Conservation (phyloP, 2,113 vertebrate species). For the Piaya cayana region DNA sequence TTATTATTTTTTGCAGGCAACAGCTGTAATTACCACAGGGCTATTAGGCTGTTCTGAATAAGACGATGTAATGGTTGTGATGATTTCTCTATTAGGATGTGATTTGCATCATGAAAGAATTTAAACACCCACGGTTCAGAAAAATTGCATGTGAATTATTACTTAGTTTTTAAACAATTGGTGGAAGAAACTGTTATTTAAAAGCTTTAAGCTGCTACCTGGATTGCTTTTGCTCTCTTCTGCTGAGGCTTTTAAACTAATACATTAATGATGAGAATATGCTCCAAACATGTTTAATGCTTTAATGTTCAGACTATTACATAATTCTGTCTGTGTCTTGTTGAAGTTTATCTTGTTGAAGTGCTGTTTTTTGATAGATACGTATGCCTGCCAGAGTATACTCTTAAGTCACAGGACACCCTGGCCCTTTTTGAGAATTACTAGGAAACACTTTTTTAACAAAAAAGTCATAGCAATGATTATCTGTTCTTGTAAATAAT, state of each 20-base stretch:
- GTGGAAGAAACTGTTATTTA: neutral
- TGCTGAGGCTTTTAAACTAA: neutral
- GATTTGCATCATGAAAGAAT: neutral
- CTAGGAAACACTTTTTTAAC: neutral
- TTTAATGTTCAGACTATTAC: neutral
- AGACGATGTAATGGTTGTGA: neutral
- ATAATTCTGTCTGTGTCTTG: neutral
- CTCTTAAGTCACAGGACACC: neutral
- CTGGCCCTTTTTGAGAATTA: neutral
- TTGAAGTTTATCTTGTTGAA: neutral
- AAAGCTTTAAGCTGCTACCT: neutral
- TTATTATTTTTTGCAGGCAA: constrained; percentile 6
- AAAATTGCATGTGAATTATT: neutral
- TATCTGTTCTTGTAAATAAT: neutral
- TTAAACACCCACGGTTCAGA: neutral
- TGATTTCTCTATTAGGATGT: neutral
- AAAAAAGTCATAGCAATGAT: neutral
- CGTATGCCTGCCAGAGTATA: neutral
- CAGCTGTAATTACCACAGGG: neutral
- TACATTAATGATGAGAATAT: neutral
- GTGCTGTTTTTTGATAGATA: neutral
- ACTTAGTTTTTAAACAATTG: neutral
- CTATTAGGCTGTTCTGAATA: constrained; percentile 1
- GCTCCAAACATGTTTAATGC: neutral
- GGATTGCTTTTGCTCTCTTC: neutral